Evolutionary conservation across 2,113 vertebrate genomes (phyloP), one percentile per base, ranked within the genome.

Genomic region (Sciurus niger): DNA sequence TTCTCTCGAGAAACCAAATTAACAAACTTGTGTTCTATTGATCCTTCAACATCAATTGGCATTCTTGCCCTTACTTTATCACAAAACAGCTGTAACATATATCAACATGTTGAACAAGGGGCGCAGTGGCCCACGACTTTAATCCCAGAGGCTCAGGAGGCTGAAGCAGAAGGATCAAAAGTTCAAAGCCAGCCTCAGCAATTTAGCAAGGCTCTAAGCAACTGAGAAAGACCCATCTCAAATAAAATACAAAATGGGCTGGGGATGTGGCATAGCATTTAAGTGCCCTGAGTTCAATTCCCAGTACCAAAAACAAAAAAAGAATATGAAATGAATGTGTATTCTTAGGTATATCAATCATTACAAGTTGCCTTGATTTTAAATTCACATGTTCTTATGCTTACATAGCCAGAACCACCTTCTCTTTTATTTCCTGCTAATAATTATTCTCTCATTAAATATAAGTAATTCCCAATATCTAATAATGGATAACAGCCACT

Each of bases 371-470:
- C 20, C 17, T 79, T 68, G 34, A 51, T n/a, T 40, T 89, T 51
- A 78, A 84, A 11, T 72, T 84, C 51, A n/a, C 11, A 63, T 12
- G 67, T 70, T 89, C 25, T 40, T 84, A 79, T 20, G 24, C 43
- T 93, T 90, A 89, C 12, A 89, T 8, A 84, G 22, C 4, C 28
- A 96, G 65, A 93, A 78, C 3, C 20, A 78, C 11, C 8, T 77
- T 82, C 40, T 76, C 37, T 65, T 43, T 73, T 51, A 93, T 72
- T n/a, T 89, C 68, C 18, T 40, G 40, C 40, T 58, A 84, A 77
- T 83, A 83, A 58, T 55, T 60, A 89, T 70, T 73, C 82, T 79
- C 68, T 68, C 43, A 90, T 79, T 96, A 85, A 78, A 67, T 65
- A 73, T 22, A 68, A 73, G 73, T 22, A 76, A 76, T 14, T 89